Evolutionary conservation across 2,888 invertebrate genomes (phyloP).

Genomic region (Orgyia antiqua): DNA sequence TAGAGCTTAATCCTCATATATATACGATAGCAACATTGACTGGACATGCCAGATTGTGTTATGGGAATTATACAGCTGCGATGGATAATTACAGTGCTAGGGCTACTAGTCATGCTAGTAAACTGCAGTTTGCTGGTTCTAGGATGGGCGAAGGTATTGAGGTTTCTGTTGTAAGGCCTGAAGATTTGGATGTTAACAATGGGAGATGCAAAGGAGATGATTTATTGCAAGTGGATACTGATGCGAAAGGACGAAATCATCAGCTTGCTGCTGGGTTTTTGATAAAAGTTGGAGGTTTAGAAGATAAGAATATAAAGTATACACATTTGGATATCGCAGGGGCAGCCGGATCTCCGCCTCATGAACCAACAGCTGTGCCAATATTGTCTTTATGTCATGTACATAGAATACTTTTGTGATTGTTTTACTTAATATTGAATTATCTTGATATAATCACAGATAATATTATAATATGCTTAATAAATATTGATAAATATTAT

Average conservation of each 20-base stretch:
- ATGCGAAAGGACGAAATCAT: constrained; percentile 63
- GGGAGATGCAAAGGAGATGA: constrained; percentile 90
- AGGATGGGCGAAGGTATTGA: constrained; percentile 85
- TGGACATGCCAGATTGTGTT: constrained; percentile 84
- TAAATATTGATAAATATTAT: no score
- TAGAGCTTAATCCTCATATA: constrained; percentile 87
- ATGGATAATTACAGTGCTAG: constrained; percentile 86
- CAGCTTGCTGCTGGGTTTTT: constrained; percentile 81
- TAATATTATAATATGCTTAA: no score
- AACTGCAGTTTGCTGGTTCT: constrained; percentile 83
- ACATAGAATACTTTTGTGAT: constrained; percentile 55
- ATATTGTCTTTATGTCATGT: constrained; percentile 79
- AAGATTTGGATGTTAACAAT: constrained; percentile 81
- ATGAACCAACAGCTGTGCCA: constrained; percentile 84
- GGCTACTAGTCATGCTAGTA: constrained; percentile 74
- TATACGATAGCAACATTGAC: constrained; percentile 93
- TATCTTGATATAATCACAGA: no score
- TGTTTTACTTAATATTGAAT: no score
- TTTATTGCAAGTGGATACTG: constrained; percentile 71
- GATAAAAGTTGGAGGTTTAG: constrained; percentile 87
- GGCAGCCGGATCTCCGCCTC: constrained; percentile 82
- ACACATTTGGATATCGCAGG: constrained; percentile 88
- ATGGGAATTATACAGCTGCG: constrained; percentile 83
- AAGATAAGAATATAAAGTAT: constrained; percentile 88
- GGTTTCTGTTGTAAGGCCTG: constrained; percentile 83